Base-by-base conservation (phyloP, 2,888 invertebrate species). In the Mayetiola destructor region DNA sequence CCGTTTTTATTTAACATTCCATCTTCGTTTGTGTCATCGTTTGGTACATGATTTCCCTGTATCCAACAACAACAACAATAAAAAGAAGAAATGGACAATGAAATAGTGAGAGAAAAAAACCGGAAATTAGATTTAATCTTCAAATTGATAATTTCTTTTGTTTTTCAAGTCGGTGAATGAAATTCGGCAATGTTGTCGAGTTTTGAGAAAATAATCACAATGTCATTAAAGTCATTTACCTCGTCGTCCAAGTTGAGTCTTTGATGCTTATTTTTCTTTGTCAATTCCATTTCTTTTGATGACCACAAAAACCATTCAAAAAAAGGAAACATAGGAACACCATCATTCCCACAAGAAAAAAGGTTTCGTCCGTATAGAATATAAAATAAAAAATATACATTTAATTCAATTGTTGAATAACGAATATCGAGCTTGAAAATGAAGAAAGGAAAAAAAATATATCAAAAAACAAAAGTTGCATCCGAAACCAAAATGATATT, bases 241-340 rank as follows among this genome's bases (percentile, higher is more conserved):
- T 70, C 67, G 62, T 75, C 74, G 66, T 77, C 76, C 68, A 68
- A 69, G 64, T 76, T 74, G 64, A 72, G 71, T 64, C 70, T 70
- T 69, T 67, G 64, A 63, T 64, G 65, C 61, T 69, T 67, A 63
- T 73, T 69, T 60, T 67, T 71, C 52, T 69, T 71, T 8, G 70
- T 69, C 21, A 71, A 63, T 62, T 72, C 71, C 71, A 72, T 72
- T 68, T 61, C 62, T 62, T n/a, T 30, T 27, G 12, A 39, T n/a
- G n/a, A 5, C 18, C 32, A 59, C 54, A 40, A 32, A 37, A 20
- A 16, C 21, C 55, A 55, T n/a, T 42, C 57, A 56, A 32, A 35
- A 36, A 42, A 55, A 57, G 48, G n/a, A n/a, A n/a, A n/a, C n/a
- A n/a, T n/a, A 27, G 20, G n/a, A 8, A 20, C 42, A 42, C 42